These are phyloP conservation scores for Xanthorhoe spadicearia DNA, from an alignment of 2,888 invertebrate genomes.

Conservation along the genomic window DNA sequence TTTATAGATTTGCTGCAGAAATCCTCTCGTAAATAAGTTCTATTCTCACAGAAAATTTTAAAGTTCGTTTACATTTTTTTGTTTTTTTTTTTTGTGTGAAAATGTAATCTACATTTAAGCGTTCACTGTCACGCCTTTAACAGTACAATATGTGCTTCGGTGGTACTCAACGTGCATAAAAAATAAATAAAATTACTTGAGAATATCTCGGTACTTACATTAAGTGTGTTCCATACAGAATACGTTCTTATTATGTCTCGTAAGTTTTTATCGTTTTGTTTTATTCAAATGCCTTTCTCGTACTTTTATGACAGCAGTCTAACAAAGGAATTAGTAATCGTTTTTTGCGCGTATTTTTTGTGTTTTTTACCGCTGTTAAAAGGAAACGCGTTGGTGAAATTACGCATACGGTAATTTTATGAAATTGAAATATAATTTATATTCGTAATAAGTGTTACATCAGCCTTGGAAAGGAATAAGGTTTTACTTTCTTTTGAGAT, in stretches of 20 bases:
- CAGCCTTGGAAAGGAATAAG: constrained; percentile 6
- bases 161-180: too few species aligned
- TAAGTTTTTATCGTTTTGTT: constrained; percentile 55
- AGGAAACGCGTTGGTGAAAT: constrained; percentile 18
- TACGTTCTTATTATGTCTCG: constrained; percentile 50
- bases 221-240: constrained; percentile 29
- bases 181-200: neutral
- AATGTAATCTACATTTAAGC: too few species aligned
- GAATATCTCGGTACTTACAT: neutral
- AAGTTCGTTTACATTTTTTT: too few species aligned
- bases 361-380: constrained; percentile 20
- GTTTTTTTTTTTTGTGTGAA: too few species aligned
- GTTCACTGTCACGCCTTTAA: too few species aligned
- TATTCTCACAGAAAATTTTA: too few species aligned
- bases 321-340: constrained; percentile 38
- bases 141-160: too few species aligned
- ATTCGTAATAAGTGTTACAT: constrained; percentile 3
- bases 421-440: constrained; percentile 31
- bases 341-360: constrained; percentile 35
- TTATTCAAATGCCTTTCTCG: constrained; percentile 46
- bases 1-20: too few species aligned
- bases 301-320: constrained; percentile 39
- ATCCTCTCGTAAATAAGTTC: too few species aligned
- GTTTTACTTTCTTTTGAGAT: neutral
- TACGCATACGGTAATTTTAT: constrained; percentile 20